phyloP scores from a whole-genome alignment of 2,797 vertebrate species.

The Luscinia megarhynchos region DNA sequence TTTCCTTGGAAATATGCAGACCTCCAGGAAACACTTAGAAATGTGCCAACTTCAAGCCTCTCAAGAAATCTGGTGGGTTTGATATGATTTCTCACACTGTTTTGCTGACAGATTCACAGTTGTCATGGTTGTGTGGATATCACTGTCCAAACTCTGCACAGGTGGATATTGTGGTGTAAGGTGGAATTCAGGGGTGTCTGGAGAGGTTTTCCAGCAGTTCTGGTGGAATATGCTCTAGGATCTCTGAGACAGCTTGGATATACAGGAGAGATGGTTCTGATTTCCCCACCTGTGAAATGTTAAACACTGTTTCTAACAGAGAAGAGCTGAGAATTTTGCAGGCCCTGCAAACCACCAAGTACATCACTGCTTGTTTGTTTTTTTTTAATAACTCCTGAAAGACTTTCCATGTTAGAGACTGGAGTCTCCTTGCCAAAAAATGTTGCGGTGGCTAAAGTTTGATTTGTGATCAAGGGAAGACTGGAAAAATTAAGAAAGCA shows the following conservation, averaged over 20 bases:
- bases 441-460: not conserved
- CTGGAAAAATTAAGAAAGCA: not conserved
- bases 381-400: not conserved
- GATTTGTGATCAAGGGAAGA: not conserved
- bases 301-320: not conserved
- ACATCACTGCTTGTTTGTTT: not conserved
- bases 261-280: not conserved
- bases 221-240: accelerated
- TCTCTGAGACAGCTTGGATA: not conserved
- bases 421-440: not conserved
- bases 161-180: not conserved
- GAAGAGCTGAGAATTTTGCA: not conserved
- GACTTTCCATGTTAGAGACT: not conserved
- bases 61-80: not conserved
- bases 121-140: not conserved
- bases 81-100: not conserved
- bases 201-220: not conserved
- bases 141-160: not conserved
- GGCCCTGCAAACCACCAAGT: not conserved
- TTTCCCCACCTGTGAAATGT: not conserved
- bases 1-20: conserved; percentile 22
- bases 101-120: not conserved
- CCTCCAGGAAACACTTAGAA: not conserved
- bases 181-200: not conserved
- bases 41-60: not conserved